Conservation (phyloP, 2,888 invertebrate species). For the Cylindroiulus punctatus region DNA sequence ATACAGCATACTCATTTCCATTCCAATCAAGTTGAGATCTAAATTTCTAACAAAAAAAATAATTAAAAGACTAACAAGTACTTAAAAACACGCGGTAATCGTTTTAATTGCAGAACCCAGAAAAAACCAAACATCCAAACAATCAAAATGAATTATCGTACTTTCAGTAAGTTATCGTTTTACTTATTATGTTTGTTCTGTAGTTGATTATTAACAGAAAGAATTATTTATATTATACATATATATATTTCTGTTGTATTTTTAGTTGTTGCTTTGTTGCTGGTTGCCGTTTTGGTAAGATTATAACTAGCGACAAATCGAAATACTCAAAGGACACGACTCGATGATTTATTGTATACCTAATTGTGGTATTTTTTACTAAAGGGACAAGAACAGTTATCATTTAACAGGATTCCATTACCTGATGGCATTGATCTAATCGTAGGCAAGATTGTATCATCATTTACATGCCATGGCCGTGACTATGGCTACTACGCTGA, state of each 20-base stretch:
- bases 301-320: not conserved
- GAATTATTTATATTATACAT: not conserved
- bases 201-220: not conserved
- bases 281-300: not conserved
- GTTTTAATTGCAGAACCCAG: not conserved
- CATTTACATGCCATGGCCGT: not conserved
- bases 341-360: not conserved
- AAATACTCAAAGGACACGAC: too few species aligned
- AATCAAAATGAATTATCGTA: not conserved
- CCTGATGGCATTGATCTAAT: not conserved
- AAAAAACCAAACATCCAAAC: not conserved
- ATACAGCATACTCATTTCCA: not conserved
- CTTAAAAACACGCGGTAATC: not conserved
- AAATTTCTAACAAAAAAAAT: not conserved
- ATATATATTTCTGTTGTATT: not conserved
- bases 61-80: too few species aligned
- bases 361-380: not conserved
- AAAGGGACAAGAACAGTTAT: not conserved
- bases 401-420: not conserved
- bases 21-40: not conserved
- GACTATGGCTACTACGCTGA: constrained; percentile 60
- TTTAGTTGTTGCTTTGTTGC: not conserved
- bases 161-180: not conserved
- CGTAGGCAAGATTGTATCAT: not conserved
- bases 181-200: not conserved